These are phyloP conservation scores for Crematogaster levior DNA, from an alignment of 2,888 invertebrate species.

Conservation along the genomic window DNA sequence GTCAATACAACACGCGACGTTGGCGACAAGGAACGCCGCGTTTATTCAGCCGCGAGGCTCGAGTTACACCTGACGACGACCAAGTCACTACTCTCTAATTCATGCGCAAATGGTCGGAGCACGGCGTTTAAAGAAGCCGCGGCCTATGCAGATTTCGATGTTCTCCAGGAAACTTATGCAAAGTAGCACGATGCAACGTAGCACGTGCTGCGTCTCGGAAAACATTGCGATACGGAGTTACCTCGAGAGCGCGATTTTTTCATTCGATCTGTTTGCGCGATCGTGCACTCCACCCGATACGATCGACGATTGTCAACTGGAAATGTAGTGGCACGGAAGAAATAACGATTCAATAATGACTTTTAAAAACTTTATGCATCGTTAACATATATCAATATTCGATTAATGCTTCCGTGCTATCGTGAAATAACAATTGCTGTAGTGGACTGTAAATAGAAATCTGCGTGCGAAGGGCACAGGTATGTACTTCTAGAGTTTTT, in stretches of 20 bases:
- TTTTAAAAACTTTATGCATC: not conserved
- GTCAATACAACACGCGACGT: slow-evolving; percentile 77
- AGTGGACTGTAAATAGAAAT: slow-evolving; percentile 10
- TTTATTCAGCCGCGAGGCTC: slow-evolving; percentile 24
- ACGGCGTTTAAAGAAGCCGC: slow-evolving; percentile 21
- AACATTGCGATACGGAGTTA: slow-evolving; percentile 17
- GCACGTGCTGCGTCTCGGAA: slow-evolving; percentile 37
- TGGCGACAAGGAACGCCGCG: slow-evolving; percentile 65
- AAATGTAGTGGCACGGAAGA: not conserved
- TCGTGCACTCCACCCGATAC: not conserved
- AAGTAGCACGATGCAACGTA: slow-evolving; percentile 28
- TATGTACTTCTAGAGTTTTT: slow-evolving; percentile 36
- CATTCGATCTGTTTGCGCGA: not conserved
- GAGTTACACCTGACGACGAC: slow-evolving; percentile 56
- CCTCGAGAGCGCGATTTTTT: slow-evolving; percentile 8
- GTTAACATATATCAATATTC: not conserved
- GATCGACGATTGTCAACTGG: not conserved
- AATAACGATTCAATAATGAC: not conserved
- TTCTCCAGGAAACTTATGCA: slow-evolving; percentile 32
- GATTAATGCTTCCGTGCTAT: not conserved
- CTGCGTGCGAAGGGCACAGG: not conserved
- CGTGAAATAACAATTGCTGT: not conserved
- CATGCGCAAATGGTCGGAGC: slow-evolving; percentile 58
- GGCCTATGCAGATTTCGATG: slow-evolving; percentile 29
- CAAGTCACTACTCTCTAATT: slow-evolving; percentile 66